Evolutionary conservation across 2,888 invertebrate species (phyloP).

Genomic region (Allygus modestus): DNA sequence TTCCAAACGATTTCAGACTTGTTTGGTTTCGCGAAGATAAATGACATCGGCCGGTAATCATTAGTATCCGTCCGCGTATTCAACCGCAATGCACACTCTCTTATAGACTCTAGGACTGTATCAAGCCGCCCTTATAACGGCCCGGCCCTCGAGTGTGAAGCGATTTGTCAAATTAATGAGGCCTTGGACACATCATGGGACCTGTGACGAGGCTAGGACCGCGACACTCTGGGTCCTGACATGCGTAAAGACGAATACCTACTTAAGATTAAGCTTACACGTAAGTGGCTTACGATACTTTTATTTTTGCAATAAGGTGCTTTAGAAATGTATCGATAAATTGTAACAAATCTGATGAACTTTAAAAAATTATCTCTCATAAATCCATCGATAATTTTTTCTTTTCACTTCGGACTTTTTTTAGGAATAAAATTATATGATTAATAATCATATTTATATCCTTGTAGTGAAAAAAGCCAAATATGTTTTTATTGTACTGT

Average conservation of each 20-base stretch:
- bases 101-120: conserved; percentile 33
- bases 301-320: too few species aligned
- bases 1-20: conserved; percentile 45
- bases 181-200: conserved; percentile 34
- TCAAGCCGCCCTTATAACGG: conserved; percentile 51
- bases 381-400: too few species aligned
- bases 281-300: too few species aligned
- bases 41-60: conserved; percentile 55
- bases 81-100: conserved; percentile 21
- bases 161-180: conserved; percentile 63
- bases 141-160: conserved; percentile 23
- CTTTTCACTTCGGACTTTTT: too few species aligned
- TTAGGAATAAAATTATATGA: too few species aligned
- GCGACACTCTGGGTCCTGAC: not conserved
- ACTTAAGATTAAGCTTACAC: too few species aligned
- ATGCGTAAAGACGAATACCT: not conserved
- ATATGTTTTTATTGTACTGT: too few species aligned
- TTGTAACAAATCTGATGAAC: too few species aligned
- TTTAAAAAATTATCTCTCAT: too few species aligned
- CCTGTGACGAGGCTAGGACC: not conserved
- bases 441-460: too few species aligned
- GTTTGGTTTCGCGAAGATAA: conserved; percentile 41
- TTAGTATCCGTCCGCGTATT: conserved; percentile 31
- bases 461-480: too few species aligned
- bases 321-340: too few species aligned